phyloP scores from a whole-genome alignment of 2,888 invertebrate genomes.

The Tipula helvola region DNA sequence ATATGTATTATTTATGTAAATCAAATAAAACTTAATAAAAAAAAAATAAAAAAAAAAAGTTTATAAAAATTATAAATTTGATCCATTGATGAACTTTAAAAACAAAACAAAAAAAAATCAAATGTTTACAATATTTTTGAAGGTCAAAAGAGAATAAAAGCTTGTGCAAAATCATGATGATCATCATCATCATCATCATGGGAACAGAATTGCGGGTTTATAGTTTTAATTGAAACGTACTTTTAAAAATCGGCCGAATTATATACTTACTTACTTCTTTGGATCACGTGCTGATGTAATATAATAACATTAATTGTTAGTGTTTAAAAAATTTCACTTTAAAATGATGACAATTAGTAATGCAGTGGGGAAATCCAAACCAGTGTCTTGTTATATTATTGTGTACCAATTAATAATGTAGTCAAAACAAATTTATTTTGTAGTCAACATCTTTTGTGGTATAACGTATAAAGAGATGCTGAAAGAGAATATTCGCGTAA shows the following conservation, averaged over 20 bases:
- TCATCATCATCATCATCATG: not conserved
- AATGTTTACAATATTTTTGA: not conserved
- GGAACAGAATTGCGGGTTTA: not conserved
- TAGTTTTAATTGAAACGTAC: not conserved
- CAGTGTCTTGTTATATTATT: not conserved
- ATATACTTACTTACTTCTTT: not conserved
- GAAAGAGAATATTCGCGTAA: not conserved
- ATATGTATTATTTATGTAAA: not conserved
- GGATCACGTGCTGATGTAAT: too few species aligned
- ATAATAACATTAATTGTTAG: too few species aligned
- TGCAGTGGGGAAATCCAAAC: not conserved
- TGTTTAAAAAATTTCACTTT: too few species aligned
- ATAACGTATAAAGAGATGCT: not conserved
- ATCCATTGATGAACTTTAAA: not conserved
- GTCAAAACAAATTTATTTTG: not conserved
- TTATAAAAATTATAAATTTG: not conserved
- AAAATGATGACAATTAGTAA: not conserved
- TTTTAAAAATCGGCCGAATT: not conserved
- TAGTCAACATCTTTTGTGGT: not conserved
- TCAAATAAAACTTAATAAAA: not conserved
- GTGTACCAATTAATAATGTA: too few species aligned
- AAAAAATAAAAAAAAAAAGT: not conserved
- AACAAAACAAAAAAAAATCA: not conserved
- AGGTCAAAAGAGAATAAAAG: not conserved
- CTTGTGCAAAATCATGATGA: not conserved